Percentiles rank a stretch among this genome's conserved stretches.
Conservation (phyloP, 2,888 invertebrate genomes). For the Thecophora atra region DNA sequence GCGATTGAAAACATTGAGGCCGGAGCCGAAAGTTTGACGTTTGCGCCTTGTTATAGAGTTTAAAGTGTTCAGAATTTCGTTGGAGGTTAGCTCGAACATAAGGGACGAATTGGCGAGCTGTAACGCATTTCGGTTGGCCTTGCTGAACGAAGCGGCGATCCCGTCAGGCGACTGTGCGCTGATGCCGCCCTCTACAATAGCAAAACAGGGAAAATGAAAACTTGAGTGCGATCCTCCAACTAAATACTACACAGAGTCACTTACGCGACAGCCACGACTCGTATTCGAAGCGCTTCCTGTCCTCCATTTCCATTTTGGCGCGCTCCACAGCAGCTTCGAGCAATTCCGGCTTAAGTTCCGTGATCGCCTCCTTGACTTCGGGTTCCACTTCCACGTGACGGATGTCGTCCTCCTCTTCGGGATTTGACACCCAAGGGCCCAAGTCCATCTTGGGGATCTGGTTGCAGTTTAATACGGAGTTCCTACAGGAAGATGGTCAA, state of each 20-base stretch:
- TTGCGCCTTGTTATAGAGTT: conserved; percentile 70
- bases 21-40: conserved; percentile 78
- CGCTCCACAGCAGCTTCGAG: conserved; percentile 79
- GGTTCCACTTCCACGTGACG: conserved; percentile 61
- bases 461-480: conserved; percentile 77
- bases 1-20: conserved; percentile 67
- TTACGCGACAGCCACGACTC: conserved; percentile 80
- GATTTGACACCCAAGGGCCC: conserved; percentile 71
- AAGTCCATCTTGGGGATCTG: conserved; percentile 77
- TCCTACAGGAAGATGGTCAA: conserved; percentile 66
- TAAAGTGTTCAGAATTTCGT: conserved; percentile 79
- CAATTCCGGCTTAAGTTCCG: conserved; percentile 77
- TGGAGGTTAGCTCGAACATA: conserved; percentile 86
- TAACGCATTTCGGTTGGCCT: conserved; percentile 85
- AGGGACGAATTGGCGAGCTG: conserved; percentile 86
- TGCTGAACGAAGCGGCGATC: conserved; percentile 89
- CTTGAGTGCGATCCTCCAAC: neutral
- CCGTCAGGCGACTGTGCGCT: conserved; percentile 88
- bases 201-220: neutral
- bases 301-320: conserved; percentile 80
- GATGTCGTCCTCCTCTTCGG: conserved; percentile 62
- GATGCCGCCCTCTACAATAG: conserved; percentile 75
- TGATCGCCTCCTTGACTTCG: conserved; percentile 68
- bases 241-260: conserved; percentile 49
- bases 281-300: conserved; percentile 81